Base-by-base conservation (phyloP, 2,888 invertebrate species). In the Ennomos fuscantarius region DNA sequence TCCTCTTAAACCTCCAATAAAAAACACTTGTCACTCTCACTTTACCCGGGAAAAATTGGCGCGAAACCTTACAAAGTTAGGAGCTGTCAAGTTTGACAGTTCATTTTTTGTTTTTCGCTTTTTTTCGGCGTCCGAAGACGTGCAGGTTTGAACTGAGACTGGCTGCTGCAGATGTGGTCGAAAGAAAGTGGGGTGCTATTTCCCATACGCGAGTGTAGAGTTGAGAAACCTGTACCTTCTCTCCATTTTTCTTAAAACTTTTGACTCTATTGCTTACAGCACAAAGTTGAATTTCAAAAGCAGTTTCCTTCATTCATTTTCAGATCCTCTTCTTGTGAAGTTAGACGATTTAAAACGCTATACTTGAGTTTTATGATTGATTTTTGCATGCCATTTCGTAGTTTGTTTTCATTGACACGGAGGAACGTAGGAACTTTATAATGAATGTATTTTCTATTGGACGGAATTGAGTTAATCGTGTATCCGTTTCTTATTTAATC, bases 181-280 rank as follows among this genome's bases (percentile, higher is more conserved):
- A 56, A 82, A 82, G 84, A 85, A 85, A 84, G 84, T 80, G 74
- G 82, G 81, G 76, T 82, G 71, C 63, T 65, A 71, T 71, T 77
- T 80, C 81, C 79, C 81, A 81, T 82, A 77, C 68, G 60, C 64
- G 60, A 61, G 48, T 55, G 57, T 55, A 59, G 61, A 40, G n/a
- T 48, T 51, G 53, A 57, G 55, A 53, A 60, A 60, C 55, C 47
- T 44, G 46, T 36, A 54, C 60, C 53, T 54, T 65, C 62, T 62
- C 60, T 62, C 50, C 37, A 9, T 9, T 10, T 2, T 0, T 32
- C 53, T 41, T 42, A 13, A 34, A 2, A 9, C 39, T 34, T 11
- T 48, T 43, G 1, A 1, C 6, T n/a, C 8, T n/a, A 8, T 9
- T 9, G 0, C 8, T 13, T 56, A 61, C n/a, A 15, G 0, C 0